A percentile compares a stretch with the other conserved stretches of the same genome.
Conservation (phyloP, 2,888 invertebrate species). For the Sphaeridia pumilis region DNA sequence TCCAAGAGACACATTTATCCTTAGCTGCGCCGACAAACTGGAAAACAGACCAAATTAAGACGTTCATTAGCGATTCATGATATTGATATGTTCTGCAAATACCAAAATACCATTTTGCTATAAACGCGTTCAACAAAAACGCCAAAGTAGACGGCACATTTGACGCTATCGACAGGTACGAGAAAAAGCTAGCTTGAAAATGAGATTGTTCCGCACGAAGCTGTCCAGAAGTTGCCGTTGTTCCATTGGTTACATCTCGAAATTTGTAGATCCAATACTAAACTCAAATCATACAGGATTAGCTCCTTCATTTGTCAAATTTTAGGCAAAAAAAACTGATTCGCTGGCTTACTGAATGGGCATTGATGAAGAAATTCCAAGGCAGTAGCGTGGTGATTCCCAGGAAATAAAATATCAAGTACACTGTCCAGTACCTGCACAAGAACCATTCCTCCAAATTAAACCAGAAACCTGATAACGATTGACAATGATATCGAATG, state of each 20-base stretch:
- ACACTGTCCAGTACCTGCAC: conserved; percentile 58
- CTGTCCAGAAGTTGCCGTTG: conserved; percentile 35
- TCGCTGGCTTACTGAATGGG: conserved; percentile 66
- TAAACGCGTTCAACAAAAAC: conserved; percentile 66
- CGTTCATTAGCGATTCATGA: too few species aligned
- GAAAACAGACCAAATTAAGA: too few species aligned
- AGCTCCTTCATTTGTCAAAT: too few species aligned
- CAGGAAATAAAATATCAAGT: conserved; percentile 73
- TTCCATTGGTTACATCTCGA: conserved; percentile 51
- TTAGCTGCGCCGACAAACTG: conserved; percentile 60
- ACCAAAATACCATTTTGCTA: conserved; percentile 59
- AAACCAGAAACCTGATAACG: too few species aligned
- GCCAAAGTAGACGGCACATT: conserved; percentile 75
- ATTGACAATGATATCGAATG: too few species aligned
- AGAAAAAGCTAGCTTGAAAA: conserved; percentile 74
- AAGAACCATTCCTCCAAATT: too few species aligned
- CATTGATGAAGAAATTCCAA: conserved; percentile 93
- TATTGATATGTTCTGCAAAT: not conserved
- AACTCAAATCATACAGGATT: conserved; percentile 38
- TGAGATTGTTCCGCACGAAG: conserved; percentile 46
- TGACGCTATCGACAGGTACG: conserved; percentile 73
- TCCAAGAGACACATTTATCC: conserved; percentile 63
- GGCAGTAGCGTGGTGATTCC: conserved; percentile 82
- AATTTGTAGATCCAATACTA: conserved; percentile 96
- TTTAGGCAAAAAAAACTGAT: too few species aligned